These are phyloP conservation scores for Lethenteron reissneri DNA, from an alignment of 2,113 vertebrate genomes.

Conservation along the genomic window DNA sequence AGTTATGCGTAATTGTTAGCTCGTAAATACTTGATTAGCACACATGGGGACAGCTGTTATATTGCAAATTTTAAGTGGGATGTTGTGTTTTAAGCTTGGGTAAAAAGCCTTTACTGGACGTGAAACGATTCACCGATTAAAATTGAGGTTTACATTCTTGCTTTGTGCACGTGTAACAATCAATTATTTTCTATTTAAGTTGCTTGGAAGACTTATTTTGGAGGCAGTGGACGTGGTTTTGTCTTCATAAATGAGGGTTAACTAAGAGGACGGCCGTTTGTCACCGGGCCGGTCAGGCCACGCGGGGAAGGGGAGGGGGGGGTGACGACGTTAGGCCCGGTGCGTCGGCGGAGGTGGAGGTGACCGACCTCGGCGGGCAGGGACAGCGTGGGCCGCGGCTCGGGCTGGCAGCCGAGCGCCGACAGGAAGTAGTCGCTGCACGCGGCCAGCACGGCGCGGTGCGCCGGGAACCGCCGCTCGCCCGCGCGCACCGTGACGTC, in stretches of 20 bases:
- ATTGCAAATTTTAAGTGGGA: no score
- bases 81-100: no score
- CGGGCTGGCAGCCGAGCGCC: not conserved
- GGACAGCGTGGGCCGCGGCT: not conserved
- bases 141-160: no score
- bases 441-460: slow-evolving; percentile 1
- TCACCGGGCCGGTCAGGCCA: not conserved
- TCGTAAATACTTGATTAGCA: no score
- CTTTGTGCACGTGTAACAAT: not conserved
- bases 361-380: slow-evolving; percentile 1
- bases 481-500: not conserved
- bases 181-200: not conserved
- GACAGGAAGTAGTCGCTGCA: not conserved
- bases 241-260: not conserved
- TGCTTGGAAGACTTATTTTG: not conserved
- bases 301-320: not conserved
- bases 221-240: not conserved
- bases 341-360: not conserved
- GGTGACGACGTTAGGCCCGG: not conserved
- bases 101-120: no score
- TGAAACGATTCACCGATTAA: no score
- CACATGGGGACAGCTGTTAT: no score
- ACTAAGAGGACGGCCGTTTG: not conserved
- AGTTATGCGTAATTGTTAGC: no score
- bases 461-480: not conserved